phyloP scores from a whole-genome alignment of 2,888 invertebrate genomes.

The Pegoplata infirma region DNA sequence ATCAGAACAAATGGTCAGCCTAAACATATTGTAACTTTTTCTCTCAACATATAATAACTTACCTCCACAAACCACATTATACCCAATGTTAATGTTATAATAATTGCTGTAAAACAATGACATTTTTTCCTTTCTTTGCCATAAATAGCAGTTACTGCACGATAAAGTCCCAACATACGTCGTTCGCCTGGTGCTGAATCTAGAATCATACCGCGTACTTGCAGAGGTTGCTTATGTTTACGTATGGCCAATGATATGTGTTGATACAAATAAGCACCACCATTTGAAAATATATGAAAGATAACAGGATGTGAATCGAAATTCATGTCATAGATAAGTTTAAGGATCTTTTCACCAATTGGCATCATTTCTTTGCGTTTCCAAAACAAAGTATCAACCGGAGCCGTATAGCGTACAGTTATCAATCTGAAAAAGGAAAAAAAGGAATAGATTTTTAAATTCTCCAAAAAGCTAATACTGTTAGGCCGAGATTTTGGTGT shows the following conservation, averaged over 20 bases:
- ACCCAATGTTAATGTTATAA: slow-evolving; percentile 79
- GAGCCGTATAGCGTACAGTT: slow-evolving; percentile 85
- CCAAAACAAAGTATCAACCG: slow-evolving; percentile 83
- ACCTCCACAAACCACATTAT: slow-evolving; percentile 83
- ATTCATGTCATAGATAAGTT: slow-evolving; percentile 83
- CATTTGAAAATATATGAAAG: slow-evolving; percentile 86
- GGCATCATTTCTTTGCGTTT: slow-evolving; percentile 81
- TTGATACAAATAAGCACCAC: slow-evolving; percentile 85
- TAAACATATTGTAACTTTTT: background rate
- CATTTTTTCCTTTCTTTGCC: slow-evolving; percentile 80
- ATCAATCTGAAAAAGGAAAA: slow-evolving; percentile 80
- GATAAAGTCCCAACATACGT: slow-evolving; percentile 79
- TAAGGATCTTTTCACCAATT: slow-evolving; percentile 83
- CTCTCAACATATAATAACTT: slow-evolving; percentile 58
- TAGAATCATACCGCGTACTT: slow-evolving; percentile 82
- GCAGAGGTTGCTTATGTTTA: slow-evolving; percentile 79
- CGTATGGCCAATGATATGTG: slow-evolving; percentile 82
- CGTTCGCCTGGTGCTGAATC: slow-evolving; percentile 86
- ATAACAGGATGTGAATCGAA: slow-evolving; percentile 85
- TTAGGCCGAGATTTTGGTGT: too few species aligned
- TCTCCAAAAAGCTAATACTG: too few species aligned
- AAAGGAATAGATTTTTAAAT: background rate
- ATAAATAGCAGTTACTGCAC: slow-evolving; percentile 82
- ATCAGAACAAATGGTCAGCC: too few species aligned
- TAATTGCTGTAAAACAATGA: slow-evolving; percentile 80